Percentiles rank a stretch among this genome's conserved stretches.
Evolutionary conservation across 1,140 invertebrate genomes (phyloP).

Genomic region (Yoshiicerus persimilis): DNA sequence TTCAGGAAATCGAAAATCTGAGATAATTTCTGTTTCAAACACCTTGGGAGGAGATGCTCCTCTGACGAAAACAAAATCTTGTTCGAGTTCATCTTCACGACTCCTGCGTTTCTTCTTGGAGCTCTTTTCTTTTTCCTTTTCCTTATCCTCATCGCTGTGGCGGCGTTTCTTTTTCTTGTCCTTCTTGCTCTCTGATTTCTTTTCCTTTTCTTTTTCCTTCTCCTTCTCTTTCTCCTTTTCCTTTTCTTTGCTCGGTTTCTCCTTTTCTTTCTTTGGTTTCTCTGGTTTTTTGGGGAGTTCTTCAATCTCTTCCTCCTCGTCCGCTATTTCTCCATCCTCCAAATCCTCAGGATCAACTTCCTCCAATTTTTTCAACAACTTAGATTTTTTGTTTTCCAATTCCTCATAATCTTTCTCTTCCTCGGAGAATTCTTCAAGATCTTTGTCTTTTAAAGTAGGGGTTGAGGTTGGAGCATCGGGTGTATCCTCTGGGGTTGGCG

Average conservation of each 20-base stretch:
- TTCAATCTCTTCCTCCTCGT: slow-evolving; percentile 49
- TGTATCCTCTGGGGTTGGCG: not conserved
- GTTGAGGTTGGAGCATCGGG: not conserved
- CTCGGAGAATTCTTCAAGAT: not conserved
- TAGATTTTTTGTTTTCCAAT: not conserved
- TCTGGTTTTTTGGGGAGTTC: slow-evolving; percentile 14
- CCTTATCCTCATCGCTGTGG: not conserved
- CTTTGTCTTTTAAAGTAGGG: not conserved
- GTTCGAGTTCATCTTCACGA: slow-evolving; percentile 26
- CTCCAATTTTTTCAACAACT: not conserved
- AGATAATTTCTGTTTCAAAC: slow-evolving; percentile 50
- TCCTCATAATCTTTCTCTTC: slow-evolving; percentile 4
- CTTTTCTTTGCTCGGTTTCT: slow-evolving; percentile 8
- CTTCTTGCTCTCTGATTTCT: not conserved
- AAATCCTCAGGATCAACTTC: slow-evolving; percentile 47
- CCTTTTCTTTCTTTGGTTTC: slow-evolving; percentile 32
- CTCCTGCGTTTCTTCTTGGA: slow-evolving; percentile 25
- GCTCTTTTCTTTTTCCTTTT: slow-evolving; percentile 25
- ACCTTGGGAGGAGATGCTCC: not conserved
- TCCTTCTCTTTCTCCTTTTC: slow-evolving; percentile 39
- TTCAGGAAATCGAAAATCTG: not conserved
- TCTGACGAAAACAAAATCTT: not conserved
- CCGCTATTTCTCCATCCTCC: slow-evolving; percentile 50
- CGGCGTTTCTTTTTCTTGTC: slow-evolving; percentile 27
- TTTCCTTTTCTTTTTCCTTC: slow-evolving; percentile 29